phyloP scores from a whole-genome alignment of 2,888 invertebrate species.

The Hermodice carunculata region DNA sequence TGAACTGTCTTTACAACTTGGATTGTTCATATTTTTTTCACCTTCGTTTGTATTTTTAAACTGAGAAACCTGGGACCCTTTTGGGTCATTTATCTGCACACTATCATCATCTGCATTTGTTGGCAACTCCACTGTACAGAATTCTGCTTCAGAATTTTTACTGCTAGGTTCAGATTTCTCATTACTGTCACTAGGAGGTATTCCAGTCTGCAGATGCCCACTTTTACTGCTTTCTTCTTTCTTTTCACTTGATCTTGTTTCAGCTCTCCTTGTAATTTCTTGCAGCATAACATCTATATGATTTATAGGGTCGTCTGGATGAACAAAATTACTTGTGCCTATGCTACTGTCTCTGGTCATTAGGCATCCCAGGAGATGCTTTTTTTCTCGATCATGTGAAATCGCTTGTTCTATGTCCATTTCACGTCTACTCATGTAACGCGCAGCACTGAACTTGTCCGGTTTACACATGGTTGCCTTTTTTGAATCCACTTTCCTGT shows the following conservation, averaged over 20 bases:
- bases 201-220: not conserved
- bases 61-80: too few species aligned
- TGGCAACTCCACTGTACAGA: too few species aligned
- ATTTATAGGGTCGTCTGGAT: conserved; percentile 51
- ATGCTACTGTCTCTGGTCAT: conserved; percentile 20
- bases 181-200: not conserved
- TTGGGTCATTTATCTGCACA: too few species aligned
- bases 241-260: not conserved
- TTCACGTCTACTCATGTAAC: conserved; percentile 49
- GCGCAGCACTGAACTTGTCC: conserved; percentile 47
- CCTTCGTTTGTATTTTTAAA: too few species aligned
- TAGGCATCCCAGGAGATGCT: conserved; percentile 43
- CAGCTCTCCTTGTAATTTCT: conserved; percentile 2
- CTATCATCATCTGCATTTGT: too few species aligned
- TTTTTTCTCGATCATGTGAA: conserved; percentile 33
- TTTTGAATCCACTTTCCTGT: conserved; percentile 54
- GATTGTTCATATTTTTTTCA: too few species aligned
- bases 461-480: conserved; percentile 39
- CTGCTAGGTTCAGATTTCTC: not conserved
- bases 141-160: not conserved
- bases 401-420: conserved; percentile 58
- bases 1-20: too few species aligned
- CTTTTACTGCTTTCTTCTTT: not conserved
- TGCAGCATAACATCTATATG: conserved; percentile 35
- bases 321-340: conserved; percentile 1